Evolutionary conservation across 2,888 invertebrate species (phyloP).

Genomic region (Thecophora atra): DNA sequence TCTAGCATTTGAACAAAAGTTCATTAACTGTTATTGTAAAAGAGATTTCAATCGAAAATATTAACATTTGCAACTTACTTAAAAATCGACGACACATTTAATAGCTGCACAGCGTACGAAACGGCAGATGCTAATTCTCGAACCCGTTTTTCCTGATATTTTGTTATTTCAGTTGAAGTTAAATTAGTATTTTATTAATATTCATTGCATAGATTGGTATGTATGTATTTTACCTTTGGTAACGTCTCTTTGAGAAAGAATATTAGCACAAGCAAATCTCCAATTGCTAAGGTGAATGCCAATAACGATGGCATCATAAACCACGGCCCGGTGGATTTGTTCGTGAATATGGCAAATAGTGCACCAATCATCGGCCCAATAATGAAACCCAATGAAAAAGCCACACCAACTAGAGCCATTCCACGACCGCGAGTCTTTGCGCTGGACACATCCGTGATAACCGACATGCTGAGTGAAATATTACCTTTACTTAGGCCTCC

Average conservation of each 20-base stretch:
- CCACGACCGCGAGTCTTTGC: constrained; percentile 87
- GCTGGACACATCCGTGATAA: constrained; percentile 91
- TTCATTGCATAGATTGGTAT: constrained; percentile 19
- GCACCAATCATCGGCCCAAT: constrained; percentile 96
- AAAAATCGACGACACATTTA: constrained; percentile 72
- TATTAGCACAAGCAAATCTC: constrained; percentile 80
- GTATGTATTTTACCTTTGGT: constrained; percentile 74
- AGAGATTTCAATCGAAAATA: no score
- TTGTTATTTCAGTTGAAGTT: neutral
- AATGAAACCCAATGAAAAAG: constrained; percentile 98
- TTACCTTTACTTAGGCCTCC: constrained; percentile 98
- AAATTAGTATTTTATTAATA: constrained; percentile 13
- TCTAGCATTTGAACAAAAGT: no score
- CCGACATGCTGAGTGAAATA: constrained; percentile 92
- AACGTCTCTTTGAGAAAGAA: constrained; percentile 85
- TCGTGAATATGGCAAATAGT: constrained; percentile 77
- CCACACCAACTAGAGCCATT: constrained; percentile 98
- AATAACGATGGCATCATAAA: constrained; percentile 83
- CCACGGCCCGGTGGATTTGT: constrained; percentile 74
- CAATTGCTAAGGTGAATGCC: constrained; percentile 77
- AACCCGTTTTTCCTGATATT: constrained; percentile 72
- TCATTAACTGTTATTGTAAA: no score
- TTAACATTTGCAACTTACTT: constrained; percentile 46
- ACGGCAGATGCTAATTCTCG: constrained; percentile 74
- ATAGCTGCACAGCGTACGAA: constrained; percentile 72